Base-by-base conservation (phyloP, 2,113 vertebrate genomes). In the Poicephalus meyeri region DNA sequence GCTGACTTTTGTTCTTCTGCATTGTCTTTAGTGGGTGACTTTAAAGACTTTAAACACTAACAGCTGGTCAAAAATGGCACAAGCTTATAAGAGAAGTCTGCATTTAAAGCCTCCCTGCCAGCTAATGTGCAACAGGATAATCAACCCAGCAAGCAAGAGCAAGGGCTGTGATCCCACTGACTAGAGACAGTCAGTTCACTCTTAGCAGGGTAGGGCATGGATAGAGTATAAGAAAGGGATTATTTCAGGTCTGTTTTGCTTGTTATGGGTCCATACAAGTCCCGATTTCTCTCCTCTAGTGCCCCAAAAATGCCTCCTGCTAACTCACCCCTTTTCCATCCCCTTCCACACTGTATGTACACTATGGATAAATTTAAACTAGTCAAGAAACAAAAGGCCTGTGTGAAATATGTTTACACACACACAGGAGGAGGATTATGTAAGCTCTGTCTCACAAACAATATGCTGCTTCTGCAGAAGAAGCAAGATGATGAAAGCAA, bases 401-500 rank as follows among this genome's bases (percentile, higher is more conserved):
- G 55, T 92, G 91, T 95, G 81, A 93, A 92, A 64, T 86, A 65
- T 80, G 90, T 96, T 95, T 96, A 95, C 86, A 96, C 79, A 95
- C 60, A 86, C 60, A 90, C 46, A 89, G 89, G 70, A 92, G 96
- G 94, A 95, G 47, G 77, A 71, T 96, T 96, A 96, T 92, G 69
- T 92, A 97, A 96, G 77, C 26, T 91, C 80, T 86, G 83, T 95
- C 93, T 96, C 63, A 91, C 95, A 93, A 96, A 95, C 92, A 97
- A 92, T 95, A 93, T 92, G 94, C 77, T 93, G 1, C 77, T 82
- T 80, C 82, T 90, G 72, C 28, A 88, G 76, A 88, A 96, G 80
- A 90, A 88, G 68, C n/a, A 4, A 83, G 68, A 76, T 64, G 35
- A 96, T 84, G 86, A 86, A 80, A 96, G 79, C 52, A 95, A 92